phyloP scores from a whole-genome alignment of 2,113 vertebrate species.

The Herpetotheres cachinnans region DNA sequence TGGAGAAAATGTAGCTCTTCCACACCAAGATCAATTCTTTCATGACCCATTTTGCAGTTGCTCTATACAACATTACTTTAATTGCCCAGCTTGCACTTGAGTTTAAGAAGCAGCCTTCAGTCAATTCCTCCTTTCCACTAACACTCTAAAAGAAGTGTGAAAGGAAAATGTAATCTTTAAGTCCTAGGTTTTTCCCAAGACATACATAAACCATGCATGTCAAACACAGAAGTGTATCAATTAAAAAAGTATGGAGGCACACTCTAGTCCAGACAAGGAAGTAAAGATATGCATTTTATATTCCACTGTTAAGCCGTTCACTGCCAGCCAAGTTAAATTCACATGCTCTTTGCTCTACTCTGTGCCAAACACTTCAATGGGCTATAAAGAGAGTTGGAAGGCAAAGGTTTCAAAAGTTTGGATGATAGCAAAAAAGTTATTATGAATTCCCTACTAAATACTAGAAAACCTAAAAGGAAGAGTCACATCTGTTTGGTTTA shows the following conservation, averaged over 20 bases:
- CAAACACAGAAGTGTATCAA: not conserved
- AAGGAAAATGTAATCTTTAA: not conserved
- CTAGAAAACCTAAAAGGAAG: not conserved
- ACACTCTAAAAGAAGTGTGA: not conserved
- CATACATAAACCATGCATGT: not conserved
- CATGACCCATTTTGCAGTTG: not conserved
- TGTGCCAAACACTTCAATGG: not conserved
- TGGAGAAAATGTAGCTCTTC: not conserved
- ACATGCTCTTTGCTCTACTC: not conserved
- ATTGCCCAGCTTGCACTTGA: not conserved
- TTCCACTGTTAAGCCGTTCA: not conserved
- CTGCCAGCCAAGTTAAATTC: not conserved
- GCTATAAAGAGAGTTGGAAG: not conserved
- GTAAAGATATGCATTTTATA: not conserved
- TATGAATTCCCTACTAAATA: not conserved
- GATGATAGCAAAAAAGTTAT: not conserved
- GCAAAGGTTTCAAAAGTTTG: not conserved
- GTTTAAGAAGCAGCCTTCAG: not conserved
- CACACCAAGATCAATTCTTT: not conserved
- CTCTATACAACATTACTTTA: not conserved
- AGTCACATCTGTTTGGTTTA: not conserved
- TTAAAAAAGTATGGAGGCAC: not conserved
- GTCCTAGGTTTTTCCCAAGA: not conserved
- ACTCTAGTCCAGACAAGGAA: not conserved
- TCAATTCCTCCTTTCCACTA: not conserved